Evolutionary conservation across 2,113 vertebrate genomes (phyloP).

Genomic region (Peucedramus taeniatus): DNA sequence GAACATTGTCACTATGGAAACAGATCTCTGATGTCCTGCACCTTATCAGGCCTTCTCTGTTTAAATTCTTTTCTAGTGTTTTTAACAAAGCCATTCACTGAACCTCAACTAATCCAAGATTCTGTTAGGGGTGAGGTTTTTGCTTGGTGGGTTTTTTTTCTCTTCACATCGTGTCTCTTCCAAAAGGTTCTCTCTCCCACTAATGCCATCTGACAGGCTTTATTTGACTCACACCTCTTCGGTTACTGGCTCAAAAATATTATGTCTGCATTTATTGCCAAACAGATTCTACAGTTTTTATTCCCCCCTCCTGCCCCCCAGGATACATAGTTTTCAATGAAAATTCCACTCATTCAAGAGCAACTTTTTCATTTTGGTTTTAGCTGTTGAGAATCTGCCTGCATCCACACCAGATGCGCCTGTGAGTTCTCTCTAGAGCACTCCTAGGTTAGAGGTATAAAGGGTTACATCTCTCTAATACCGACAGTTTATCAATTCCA

Average conservation of each 20-base stretch:
- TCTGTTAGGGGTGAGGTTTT: constrained; percentile 43
- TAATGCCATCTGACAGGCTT: constrained; percentile 21
- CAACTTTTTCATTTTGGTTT: constrained; percentile 8
- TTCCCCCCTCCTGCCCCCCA: neutral
- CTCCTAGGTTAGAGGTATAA: constrained; percentile 16
- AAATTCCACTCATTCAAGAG: constrained; percentile 9
- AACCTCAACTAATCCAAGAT: constrained; percentile 76
- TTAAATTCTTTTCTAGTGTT: constrained; percentile 67
- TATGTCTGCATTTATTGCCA: neutral
- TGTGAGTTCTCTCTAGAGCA: neutral
- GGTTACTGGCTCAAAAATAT: neutral
- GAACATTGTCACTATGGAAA: constrained; percentile 70
- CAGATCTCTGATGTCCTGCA: constrained; percentile 65
- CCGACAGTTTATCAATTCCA: constrained; percentile 41
- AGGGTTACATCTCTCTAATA: constrained; percentile 21
- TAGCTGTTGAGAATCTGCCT: constrained; percentile 1
- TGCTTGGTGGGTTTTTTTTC: neutral
- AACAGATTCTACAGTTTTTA: neutral
- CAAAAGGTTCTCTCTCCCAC: constrained; percentile 8
- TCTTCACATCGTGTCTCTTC: neutral
- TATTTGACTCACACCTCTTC: neutral
- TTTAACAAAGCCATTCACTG: constrained; percentile 71
- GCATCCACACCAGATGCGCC: neutral
- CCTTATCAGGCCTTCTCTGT: constrained; percentile 65
- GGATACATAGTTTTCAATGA: neutral